Conservation (phyloP, 2,113 vertebrate species). For the Cercocebus atys region DNA sequence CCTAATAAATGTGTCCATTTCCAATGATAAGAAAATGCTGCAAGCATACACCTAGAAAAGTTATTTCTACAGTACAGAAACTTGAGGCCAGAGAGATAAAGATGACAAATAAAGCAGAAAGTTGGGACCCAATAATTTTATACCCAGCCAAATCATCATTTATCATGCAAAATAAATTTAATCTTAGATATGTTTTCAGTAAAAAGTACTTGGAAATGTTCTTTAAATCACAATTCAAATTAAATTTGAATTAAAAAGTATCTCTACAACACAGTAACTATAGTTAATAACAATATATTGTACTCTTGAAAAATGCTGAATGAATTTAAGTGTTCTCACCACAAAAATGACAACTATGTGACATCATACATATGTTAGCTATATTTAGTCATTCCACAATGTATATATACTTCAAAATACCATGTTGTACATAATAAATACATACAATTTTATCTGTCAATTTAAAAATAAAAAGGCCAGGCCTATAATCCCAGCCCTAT, state of each 20-base stretch:
- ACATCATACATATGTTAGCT: background rate
- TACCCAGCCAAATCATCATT: background rate
- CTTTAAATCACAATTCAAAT: background rate
- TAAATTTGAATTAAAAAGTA: background rate
- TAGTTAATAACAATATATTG: background rate
- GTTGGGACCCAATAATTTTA: constrained; percentile 5
- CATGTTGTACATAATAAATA: background rate
- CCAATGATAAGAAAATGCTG: constrained; percentile 31
- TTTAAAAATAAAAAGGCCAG: background rate
- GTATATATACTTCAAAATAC: background rate
- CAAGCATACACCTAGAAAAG: background rate
- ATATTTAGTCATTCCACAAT: background rate
- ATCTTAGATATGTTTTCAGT: background rate
- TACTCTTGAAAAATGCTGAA: background rate
- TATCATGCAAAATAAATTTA: background rate
- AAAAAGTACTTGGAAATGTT: constrained; percentile 20
- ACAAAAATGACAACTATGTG: background rate
- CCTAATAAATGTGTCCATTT: constrained; percentile 54
- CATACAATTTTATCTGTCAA: background rate
- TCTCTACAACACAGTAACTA: background rate
- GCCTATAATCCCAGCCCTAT: too few species aligned
- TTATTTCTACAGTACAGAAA: constrained; percentile 34
- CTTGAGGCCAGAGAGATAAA: background rate
- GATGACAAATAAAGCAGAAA: background rate
- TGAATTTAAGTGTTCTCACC: background rate